Percentiles rank a stretch among this genome's conserved stretches.
phyloP scores from a whole-genome alignment of 2,113 vertebrate genomes.

The Mastomys natalensis region DNA sequence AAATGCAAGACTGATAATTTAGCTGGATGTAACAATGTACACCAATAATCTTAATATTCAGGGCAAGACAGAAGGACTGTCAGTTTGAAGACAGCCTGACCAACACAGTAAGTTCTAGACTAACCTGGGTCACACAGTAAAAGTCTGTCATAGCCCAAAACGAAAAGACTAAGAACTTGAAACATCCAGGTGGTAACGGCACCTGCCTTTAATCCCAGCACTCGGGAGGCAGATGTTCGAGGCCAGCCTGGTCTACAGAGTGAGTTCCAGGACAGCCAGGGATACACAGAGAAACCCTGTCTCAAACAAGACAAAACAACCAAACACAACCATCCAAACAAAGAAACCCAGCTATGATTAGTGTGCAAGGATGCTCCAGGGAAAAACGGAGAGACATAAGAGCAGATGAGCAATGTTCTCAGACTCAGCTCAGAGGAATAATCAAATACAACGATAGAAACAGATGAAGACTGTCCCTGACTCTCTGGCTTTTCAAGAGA shows the following conservation, averaged over 20 bases:
- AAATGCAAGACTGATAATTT: not conserved
- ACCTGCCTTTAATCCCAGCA: not conserved
- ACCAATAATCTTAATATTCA: not conserved
- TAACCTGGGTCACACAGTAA: not conserved
- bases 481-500: not conserved
- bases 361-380: not conserved
- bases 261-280: not conserved
- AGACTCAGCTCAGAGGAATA: not conserved
- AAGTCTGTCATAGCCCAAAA: not conserved
- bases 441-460: not conserved
- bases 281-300: not conserved
- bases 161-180: not conserved
- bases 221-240: not conserved
- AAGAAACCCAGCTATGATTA: not conserved
- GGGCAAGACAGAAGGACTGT: not conserved
- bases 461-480: not conserved
- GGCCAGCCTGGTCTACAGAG: not conserved
- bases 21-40: too few species aligned
- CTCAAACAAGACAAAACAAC: not conserved
- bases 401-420: not conserved
- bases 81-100: not conserved
- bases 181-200: not conserved
- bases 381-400: not conserved
- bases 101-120: not conserved
- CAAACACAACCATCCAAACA: not conserved